Evolutionary conservation across 2,797 vertebrate genomes (phyloP).

Genomic region (Macroramphosus scolopax): DNA sequence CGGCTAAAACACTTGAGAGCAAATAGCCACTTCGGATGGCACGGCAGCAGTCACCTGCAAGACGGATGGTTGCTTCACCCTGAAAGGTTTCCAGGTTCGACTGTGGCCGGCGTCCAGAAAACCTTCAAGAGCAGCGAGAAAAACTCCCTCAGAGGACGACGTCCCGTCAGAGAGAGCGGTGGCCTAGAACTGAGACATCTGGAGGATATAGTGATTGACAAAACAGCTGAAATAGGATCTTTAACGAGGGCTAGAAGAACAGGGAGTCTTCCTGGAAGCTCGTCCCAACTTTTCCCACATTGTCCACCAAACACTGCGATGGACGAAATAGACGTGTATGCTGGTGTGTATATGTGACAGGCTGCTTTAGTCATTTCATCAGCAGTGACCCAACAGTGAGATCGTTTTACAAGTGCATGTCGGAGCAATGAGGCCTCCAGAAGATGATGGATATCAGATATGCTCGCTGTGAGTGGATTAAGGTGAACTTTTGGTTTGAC

Average conservation of each 20-base stretch:
- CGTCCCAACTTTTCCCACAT: too few species aligned
- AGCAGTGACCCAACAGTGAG: too few species aligned
- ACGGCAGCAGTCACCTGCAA: constrained; percentile 15
- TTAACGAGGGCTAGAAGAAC: constrained; percentile 13
- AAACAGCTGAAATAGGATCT: constrained; percentile 38
- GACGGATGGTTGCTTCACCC: constrained; percentile 25
- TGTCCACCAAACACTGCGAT: too few species aligned
- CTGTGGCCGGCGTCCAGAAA: constrained; percentile 22
- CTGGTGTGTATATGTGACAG: too few species aligned
- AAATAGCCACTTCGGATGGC: background rate
- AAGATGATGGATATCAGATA: background rate
- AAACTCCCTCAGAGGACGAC: constrained; percentile 23
- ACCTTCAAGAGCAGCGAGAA: constrained; percentile 25
- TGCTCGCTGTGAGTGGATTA: too few species aligned
- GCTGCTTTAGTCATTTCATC: constrained; percentile 41
- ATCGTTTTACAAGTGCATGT: too few species aligned
- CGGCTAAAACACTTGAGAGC: too few species aligned
- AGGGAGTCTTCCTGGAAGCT: constrained; percentile 32
- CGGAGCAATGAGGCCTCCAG: background rate
- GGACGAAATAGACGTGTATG: too few species aligned
- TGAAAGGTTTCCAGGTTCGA: constrained; percentile 21
- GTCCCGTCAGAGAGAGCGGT: constrained; percentile 17
- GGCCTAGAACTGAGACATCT: constrained; percentile 30
- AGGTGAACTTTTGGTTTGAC: background rate
- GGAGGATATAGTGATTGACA: constrained; percentile 44